Evolutionary conservation across 2,888 invertebrate genomes (phyloP), one percentile per base, ranked within the genome.

Genomic region (Lithophane leautieri): DNA sequence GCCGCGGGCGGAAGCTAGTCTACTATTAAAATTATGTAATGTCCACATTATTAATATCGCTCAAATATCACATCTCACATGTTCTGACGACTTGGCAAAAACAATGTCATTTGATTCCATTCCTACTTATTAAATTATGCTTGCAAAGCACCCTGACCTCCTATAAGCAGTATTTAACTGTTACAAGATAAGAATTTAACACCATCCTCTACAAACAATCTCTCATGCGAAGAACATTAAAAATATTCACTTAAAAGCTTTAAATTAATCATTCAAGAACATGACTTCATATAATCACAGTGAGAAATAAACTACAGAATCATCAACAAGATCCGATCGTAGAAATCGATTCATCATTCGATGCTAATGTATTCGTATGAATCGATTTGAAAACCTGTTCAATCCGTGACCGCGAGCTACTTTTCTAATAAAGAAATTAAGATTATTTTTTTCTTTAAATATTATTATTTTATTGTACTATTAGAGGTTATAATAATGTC

Each of bases 341-440:
- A 84, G 85, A 88, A 89, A 88, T 87, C 91, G 90, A 94, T 94
- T 91, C 88, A 94, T 94, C 93, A 93, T 92, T 92, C 89, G 89
- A 91, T 90, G 88, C 86, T 91, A 91, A 92, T 92, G 89, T 90
- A 89, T 90, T 89, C 90, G 89, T 89, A 86, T 89, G 82, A 86
- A 89, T 88, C 86, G 89, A 91, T 87, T 84, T 81, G 68, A 88
- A 82, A 93, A 92, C 93, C 89, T 82, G 93, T 93, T 90, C 76
- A 81, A 87, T 85, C 84, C 88, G 88, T 86, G 84, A 88, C 82
- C 83, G 82, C 88, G 88, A 91, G 89, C 88, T 83, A 85, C 78
- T 74, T 83, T 85, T 86, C 74, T 88, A 88, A 87, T 90, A 89
- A 89, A 90, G 90, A 89, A 90, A 90, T 90, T 89, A 86, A 88